A percentile compares a stretch with the other conserved stretches of the same genome.
Evolutionary conservation across 53 echinoderm and acorn worm genomes (phyloP).

Genomic region (Temnopleurus reevesii): DNA sequence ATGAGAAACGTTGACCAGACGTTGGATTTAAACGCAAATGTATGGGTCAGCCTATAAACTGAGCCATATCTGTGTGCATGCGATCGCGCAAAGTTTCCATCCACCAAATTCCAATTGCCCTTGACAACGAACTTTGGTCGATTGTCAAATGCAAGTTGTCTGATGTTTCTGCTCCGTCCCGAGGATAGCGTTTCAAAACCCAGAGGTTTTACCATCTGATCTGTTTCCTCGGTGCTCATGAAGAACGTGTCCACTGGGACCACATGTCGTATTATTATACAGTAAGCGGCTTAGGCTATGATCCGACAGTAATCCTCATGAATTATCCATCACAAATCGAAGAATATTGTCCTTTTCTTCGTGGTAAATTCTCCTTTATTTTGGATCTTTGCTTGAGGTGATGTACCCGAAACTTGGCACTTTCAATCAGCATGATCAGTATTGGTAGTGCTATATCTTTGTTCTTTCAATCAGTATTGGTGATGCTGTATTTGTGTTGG

Average conservation of each 20-base stretch:
- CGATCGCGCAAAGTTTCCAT: neutral
- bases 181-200: neutral
- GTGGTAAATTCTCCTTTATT: too few species aligned
- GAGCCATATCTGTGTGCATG: neutral
- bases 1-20: neutral
- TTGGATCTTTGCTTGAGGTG: too few species aligned
- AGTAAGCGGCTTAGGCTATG: conserved; percentile 1
- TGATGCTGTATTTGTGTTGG: too few species aligned
- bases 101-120: neutral
- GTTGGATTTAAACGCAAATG: too few species aligned
- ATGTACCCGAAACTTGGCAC: too few species aligned
- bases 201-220: neutral
- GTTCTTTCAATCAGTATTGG: too few species aligned
- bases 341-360: neutral
- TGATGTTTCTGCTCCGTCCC: neutral
- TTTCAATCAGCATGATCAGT: too few species aligned
- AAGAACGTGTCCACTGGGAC: neutral
- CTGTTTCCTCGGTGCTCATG: neutral
- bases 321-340: neutral
- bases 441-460: too few species aligned
- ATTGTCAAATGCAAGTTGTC: neutral
- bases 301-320: conserved; percentile 29
- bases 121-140: neutral
- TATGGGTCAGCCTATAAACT: too few species aligned
- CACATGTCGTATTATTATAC: neutral